These are phyloP conservation scores for Tribolium castaneum DNA, from an alignment of 1,140 invertebrate species.

Conservation along the genomic window DNA sequence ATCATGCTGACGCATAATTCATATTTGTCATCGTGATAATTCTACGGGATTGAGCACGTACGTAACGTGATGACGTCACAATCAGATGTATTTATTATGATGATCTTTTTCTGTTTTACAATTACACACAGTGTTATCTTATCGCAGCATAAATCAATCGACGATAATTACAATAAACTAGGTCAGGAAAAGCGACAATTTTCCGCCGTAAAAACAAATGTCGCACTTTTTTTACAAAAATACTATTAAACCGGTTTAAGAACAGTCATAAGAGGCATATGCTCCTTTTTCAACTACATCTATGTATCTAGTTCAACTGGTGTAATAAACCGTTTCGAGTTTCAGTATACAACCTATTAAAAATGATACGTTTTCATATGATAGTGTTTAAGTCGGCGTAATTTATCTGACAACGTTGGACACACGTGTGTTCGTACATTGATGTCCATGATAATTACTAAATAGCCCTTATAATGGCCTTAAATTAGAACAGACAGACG, in stretches of 20 bases:
- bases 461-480: not conserved
- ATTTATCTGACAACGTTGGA: not conserved
- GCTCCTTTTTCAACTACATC: not conserved
- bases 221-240: not conserved
- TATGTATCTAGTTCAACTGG: not conserved
- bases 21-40: slow-evolving; percentile 26
- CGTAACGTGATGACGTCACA: slow-evolving; percentile 18
- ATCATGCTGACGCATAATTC: slow-evolving; percentile 28
- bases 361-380: not conserved
- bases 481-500: not conserved
- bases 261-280: too few species aligned
- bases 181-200: not conserved
- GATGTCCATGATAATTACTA: not conserved
- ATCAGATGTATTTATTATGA: slow-evolving; percentile 33
- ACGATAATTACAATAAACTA: slow-evolving; percentile 6
- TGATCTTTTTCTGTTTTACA: slow-evolving; percentile 15
- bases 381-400: not conserved
- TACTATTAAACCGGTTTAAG: too few species aligned
- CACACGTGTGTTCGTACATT: not conserved
- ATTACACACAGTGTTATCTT: slow-evolving; percentile 8
- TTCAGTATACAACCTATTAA: not conserved
- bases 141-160: not conserved
- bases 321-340: not conserved
- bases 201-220: not conserved
- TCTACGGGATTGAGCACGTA: slow-evolving; percentile 26